These are phyloP conservation scores for Carduelis carduelis DNA, from an alignment of 2,797 vertebrate genomes.

Conservation along the genomic window DNA sequence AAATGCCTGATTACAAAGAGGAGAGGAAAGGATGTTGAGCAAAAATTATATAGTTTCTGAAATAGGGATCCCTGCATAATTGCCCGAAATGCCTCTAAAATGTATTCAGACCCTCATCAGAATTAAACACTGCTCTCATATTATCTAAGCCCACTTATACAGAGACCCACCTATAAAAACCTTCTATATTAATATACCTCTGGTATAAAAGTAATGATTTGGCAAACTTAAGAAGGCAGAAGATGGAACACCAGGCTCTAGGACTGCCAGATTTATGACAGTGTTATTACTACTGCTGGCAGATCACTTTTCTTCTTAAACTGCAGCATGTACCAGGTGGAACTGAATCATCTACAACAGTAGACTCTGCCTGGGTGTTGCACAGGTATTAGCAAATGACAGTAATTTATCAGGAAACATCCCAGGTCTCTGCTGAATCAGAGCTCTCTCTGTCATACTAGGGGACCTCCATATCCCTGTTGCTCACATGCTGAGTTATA, in stretches of 20 bases:
- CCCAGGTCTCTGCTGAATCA: background rate
- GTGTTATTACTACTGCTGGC: background rate
- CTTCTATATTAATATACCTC: background rate
- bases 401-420: conserved; percentile 20
- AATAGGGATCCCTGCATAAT: background rate
- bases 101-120: background rate
- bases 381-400: conserved; percentile 24
- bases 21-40: background rate
- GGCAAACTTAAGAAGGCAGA: background rate
- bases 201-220: background rate
- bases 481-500: background rate
- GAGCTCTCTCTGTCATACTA: background rate
- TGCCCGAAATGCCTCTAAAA: background rate
- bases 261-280: conserved; percentile 31
- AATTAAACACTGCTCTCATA: background rate
- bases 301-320: conserved; percentile 32
- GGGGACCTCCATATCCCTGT: background rate
- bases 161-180: background rate
- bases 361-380: background rate
- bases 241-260: background rate
- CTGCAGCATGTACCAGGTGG: background rate
- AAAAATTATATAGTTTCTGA: background rate
- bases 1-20: background rate
- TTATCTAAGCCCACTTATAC: background rate
- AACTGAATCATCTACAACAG: background rate